Percentiles rank a stretch among this genome's conserved stretches.
Conservation (phyloP, 1,140 invertebrate species). For the Drosophila murphyi region DNA sequence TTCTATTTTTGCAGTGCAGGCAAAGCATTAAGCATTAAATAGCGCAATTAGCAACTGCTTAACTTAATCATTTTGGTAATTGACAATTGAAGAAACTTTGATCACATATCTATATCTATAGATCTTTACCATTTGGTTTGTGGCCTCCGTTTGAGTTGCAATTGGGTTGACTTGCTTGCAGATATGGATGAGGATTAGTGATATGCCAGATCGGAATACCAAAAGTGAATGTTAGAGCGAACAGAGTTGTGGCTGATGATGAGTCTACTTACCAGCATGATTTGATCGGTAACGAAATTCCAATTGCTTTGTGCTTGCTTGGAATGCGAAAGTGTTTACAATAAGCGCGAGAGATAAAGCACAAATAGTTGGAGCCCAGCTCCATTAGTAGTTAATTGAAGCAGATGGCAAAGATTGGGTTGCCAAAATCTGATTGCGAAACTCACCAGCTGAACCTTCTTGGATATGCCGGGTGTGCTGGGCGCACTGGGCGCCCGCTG, state of each 20-base stretch:
- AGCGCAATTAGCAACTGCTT: not conserved
- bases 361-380: not conserved
- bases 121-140: conserved; percentile 40
- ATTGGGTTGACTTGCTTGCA: conserved; percentile 81
- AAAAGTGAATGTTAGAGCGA: not conserved
- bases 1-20: too few species aligned
- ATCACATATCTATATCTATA: too few species aligned
- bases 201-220: not conserved
- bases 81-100: not conserved
- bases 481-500: conserved; percentile 87
- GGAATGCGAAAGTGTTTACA: conserved; percentile 39
- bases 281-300: conserved; percentile 73
- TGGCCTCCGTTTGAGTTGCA: conserved; percentile 35
- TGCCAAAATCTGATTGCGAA: not conserved
- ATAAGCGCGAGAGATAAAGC: conserved; percentile 26
- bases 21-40: too few species aligned
- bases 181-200: conserved; percentile 58
- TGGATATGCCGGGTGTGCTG: conserved; percentile 90
- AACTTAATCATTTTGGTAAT: too few species aligned
- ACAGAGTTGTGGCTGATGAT: not conserved
- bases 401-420: not conserved
- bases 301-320: conserved; percentile 80
- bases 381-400: conserved; percentile 20
- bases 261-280: conserved; percentile 69
- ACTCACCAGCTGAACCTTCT: conserved; percentile 95